phyloP scores from a whole-genome alignment of 2,888 invertebrate species.

The Dorcus parallelipipedus region DNA sequence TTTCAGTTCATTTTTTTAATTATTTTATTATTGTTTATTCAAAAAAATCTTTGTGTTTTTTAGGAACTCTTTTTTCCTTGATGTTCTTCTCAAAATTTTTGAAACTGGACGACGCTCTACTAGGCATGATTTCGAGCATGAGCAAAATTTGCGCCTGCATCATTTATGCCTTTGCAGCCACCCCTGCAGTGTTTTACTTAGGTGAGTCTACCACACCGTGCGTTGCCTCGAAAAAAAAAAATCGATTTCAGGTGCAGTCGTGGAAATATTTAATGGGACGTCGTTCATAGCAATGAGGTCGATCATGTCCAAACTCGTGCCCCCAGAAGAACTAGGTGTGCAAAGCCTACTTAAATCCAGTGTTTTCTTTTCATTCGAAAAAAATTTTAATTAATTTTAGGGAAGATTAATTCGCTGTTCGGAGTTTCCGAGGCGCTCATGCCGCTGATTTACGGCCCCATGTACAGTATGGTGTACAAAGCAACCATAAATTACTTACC shows the following conservation, averaged over 20 bases:
- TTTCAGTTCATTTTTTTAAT: too few species aligned
- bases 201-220: slow-evolving; percentile 48
- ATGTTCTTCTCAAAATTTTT: slow-evolving; percentile 73
- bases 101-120: slow-evolving; percentile 75
- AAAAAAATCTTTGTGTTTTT: slow-evolving; percentile 32
- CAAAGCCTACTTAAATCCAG: neutral
- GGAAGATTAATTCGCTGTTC: slow-evolving; percentile 50
- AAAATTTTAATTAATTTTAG: slow-evolving; percentile 26
- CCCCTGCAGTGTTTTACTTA: slow-evolving; percentile 72
- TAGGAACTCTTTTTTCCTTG: slow-evolving; percentile 74
- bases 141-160: slow-evolving; percentile 77
- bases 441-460: slow-evolving; percentile 40
- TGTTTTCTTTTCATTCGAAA: neutral
- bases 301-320: slow-evolving; percentile 56
- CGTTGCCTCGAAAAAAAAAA: neutral
- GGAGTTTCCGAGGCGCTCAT: slow-evolving; percentile 41
- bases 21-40: too few species aligned
- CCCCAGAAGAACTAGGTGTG: slow-evolving; percentile 56
- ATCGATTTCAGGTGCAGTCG: slow-evolving; percentile 48
- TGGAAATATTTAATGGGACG: slow-evolving; percentile 50
- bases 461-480: slow-evolving; percentile 40
- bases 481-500: slow-evolving; percentile 37
- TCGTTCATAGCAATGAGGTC: slow-evolving; percentile 58
- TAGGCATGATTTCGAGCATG: slow-evolving; percentile 75
- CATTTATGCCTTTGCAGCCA: slow-evolving; percentile 74